Percentiles rank a stretch among this genome's conserved stretches.
phyloP scores from a whole-genome alignment of 2,113 vertebrate species.

The Haplochromis burtoni region DNA sequence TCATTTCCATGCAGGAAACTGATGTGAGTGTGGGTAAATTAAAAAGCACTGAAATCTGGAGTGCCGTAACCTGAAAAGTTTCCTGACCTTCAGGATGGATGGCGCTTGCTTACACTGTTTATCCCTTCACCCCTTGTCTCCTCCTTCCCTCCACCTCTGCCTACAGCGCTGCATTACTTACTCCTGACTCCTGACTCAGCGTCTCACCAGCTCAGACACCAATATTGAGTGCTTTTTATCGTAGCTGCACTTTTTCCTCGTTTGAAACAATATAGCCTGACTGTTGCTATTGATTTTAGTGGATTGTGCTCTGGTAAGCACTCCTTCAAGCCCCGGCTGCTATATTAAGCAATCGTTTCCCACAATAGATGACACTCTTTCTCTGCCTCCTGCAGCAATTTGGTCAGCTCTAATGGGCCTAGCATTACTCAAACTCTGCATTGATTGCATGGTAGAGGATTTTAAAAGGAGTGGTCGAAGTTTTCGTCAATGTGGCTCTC shows the following conservation, averaged over 20 bases:
- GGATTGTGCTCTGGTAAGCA: conserved; percentile 75
- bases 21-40: background rate
- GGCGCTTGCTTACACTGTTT: conserved; percentile 18
- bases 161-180: conserved; percentile 53
- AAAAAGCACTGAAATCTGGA: background rate
- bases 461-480: conserved; percentile 53
- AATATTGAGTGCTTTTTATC: conserved; percentile 66
- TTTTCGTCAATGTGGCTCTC: conserved; percentile 49
- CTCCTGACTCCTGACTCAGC: conserved; percentile 66
- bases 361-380: conserved; percentile 80
- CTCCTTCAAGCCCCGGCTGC: conserved; percentile 75
- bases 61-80: conserved; percentile 16
- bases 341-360: conserved; percentile 89
- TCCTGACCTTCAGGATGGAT: conserved; percentile 48
- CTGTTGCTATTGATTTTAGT: conserved; percentile 80
- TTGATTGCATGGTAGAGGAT: conserved; percentile 81
- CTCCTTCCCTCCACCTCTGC: background rate
- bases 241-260: conserved; percentile 68
- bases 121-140: background rate
- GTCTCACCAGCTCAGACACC: conserved; percentile 60
- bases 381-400: conserved; percentile 75
- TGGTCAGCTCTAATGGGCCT: conserved; percentile 81
- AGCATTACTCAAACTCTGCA: conserved; percentile 81
- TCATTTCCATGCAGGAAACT: background rate
- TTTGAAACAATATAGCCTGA: conserved; percentile 74